These are phyloP conservation scores for Circaetus gallicus DNA, from an alignment of 2,113 vertebrate species.

Conservation along the genomic window DNA sequence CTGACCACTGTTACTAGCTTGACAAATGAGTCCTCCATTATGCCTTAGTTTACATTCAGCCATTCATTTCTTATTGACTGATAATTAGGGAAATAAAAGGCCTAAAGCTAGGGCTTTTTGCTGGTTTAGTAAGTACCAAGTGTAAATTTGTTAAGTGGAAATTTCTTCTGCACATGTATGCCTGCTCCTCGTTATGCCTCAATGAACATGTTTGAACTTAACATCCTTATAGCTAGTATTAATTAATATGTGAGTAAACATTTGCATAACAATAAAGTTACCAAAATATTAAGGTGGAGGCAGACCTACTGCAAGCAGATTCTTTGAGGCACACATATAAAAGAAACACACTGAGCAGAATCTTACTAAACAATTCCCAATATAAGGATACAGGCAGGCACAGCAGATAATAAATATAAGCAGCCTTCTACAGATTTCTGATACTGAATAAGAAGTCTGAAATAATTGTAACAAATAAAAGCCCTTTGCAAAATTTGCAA, in stretches of 20 bases:
- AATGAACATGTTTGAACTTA: not conserved
- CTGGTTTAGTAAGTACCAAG: not conserved
- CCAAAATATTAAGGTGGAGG: not conserved
- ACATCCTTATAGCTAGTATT: not conserved
- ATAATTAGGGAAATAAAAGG: not conserved
- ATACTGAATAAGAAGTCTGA: not conserved
- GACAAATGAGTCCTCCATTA: not conserved
- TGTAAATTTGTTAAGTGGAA: not conserved
- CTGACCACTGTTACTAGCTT: not conserved
- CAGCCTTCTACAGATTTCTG: not conserved
- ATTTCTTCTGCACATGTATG: not conserved
- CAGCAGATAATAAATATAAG: not conserved
- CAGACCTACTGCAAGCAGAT: not conserved
- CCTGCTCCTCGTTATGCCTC: not conserved
- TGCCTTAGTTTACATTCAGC: not conserved
- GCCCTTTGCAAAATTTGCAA: not conserved
- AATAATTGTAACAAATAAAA: not conserved
- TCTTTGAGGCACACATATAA: not conserved
- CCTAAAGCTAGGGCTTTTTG: not conserved
- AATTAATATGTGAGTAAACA: not conserved
- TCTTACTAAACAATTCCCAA: not conserved
- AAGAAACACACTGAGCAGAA: not conserved
- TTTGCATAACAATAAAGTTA: not conserved
- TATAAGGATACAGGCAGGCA: not conserved
- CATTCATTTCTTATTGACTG: not conserved